Conservation (phyloP, 2,888 invertebrate genomes). For the Tetrapedia diversipes region DNA sequence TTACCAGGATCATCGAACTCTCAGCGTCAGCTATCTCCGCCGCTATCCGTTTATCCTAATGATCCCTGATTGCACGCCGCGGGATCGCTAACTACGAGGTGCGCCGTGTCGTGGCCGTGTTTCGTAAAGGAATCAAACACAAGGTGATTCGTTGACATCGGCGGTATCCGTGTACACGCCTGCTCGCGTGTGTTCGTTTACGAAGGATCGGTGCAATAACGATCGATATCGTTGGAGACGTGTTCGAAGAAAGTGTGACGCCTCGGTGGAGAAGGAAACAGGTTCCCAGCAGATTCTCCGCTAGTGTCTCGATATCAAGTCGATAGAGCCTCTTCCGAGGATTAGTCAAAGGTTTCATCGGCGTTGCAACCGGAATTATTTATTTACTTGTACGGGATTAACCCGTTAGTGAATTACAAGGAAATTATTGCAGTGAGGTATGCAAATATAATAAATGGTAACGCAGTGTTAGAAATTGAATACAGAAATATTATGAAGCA, state of each 20-base stretch:
- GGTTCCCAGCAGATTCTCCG: no score
- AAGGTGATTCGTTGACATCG: slow-evolving; percentile 19
- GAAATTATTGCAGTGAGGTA: no score
- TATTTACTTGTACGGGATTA: no score
- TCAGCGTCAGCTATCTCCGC: background rate
- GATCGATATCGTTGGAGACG: background rate
- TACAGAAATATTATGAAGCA: no score
- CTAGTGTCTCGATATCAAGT: no score
- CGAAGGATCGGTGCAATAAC: background rate
- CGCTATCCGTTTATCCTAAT: slow-evolving; percentile 2
- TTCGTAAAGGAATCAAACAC: slow-evolving; percentile 17
- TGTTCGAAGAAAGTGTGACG: background rate
- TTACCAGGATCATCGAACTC: background rate
- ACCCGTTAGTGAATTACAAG: no score
- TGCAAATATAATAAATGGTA: no score
- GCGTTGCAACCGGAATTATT: background rate
- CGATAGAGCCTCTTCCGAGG: background rate
- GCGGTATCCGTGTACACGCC: no score
- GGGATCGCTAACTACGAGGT: slow-evolving; percentile 1
- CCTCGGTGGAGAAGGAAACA: background rate
- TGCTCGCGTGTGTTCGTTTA: background rate
- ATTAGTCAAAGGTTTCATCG: background rate
- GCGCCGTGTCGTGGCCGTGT: background rate
- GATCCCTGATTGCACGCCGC: slow-evolving; percentile 9
- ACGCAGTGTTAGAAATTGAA: no score